These are phyloP conservation scores for Rhinichthys klamathensis DNA, from an alignment of 2,113 vertebrate genomes.

Conservation along the genomic window DNA sequence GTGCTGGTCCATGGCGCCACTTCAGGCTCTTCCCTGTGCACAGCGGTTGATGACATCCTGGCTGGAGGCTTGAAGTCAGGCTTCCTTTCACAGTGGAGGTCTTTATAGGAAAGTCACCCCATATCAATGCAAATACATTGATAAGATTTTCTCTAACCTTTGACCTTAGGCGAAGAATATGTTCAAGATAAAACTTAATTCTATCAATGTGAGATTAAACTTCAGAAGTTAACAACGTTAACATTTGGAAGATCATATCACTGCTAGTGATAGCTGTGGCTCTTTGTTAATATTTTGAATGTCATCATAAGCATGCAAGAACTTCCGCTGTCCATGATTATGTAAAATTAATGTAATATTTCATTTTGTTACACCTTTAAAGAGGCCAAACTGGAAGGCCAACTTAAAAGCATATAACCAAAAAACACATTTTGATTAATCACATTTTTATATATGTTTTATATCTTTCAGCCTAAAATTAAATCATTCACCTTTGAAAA, in stretches of 20 bases:
- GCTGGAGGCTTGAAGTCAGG: not conserved
- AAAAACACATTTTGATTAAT: too few relatives aligned
- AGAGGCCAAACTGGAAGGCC: not conserved
- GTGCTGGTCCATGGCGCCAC: not conserved
- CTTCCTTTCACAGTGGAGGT: not conserved
- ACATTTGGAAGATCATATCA: not conserved
- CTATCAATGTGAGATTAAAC: not conserved
- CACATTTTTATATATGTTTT: not conserved
- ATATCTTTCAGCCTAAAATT: not conserved
- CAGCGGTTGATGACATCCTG: constrained; percentile 23
- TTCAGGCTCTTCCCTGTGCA: constrained; percentile 6
- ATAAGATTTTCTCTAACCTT: constrained; percentile 53
- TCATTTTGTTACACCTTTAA: not conserved
- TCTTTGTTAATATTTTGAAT: not conserved
- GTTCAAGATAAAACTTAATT: constrained; percentile 18
- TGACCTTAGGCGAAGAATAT: constrained; percentile 39
- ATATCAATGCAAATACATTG: not conserved
- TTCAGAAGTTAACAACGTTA: constrained; percentile 6
- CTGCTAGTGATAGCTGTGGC: not conserved
- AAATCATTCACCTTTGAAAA: not conserved
- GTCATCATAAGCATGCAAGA: not conserved
- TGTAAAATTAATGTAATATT: not conserved
- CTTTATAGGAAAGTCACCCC: constrained; percentile 29
- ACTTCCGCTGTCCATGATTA: not conserved
- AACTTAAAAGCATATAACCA: not conserved